These are phyloP conservation scores for Dendrolimus kikuchii DNA, from an alignment of 1,140 invertebrate species.

Conservation along the genomic window DNA sequence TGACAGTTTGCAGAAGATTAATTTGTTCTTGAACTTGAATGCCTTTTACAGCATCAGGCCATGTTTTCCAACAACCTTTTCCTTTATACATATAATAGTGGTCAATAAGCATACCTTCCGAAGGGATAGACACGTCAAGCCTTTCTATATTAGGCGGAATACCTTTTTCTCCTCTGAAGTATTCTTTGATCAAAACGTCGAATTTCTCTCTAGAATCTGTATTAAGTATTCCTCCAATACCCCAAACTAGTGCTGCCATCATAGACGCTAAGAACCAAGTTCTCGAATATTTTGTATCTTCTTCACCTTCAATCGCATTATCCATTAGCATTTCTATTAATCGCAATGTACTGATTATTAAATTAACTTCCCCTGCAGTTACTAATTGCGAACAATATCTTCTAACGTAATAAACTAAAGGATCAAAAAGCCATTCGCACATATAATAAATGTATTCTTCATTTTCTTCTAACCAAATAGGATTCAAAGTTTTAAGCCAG, in stretches of 20 bases:
- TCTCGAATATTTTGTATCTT: constrained; percentile 77
- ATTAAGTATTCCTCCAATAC: constrained; percentile 85
- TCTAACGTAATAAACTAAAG: constrained; percentile 77
- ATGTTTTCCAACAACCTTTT: constrained; percentile 86
- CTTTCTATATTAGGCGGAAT: constrained; percentile 79
- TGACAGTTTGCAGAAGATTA: constrained; percentile 82
- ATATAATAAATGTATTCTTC: constrained; percentile 76
- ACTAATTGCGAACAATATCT: constrained; percentile 80
- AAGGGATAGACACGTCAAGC: constrained; percentile 81
- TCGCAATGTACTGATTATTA: constrained; percentile 79
- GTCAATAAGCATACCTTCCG: constrained; percentile 84
- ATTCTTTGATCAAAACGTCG: constrained; percentile 75
- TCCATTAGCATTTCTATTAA: constrained; percentile 85
- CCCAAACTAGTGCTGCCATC: constrained; percentile 86
- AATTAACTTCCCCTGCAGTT: constrained; percentile 83
- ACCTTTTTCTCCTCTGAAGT: constrained; percentile 75
- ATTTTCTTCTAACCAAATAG: constrained; percentile 78
- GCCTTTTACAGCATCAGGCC: constrained; percentile 77
- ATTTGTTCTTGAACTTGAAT: constrained; percentile 75
- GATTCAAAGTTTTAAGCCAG: constrained; percentile 80
- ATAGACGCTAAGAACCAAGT: constrained; percentile 86
- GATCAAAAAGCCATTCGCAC: constrained; percentile 84
- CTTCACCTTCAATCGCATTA: constrained; percentile 77
- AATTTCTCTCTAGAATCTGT: constrained; percentile 81
- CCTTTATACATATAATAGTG: constrained; percentile 84